Conservation (phyloP, 35 echinoderm and acorn worm species). For the Hemicentrotus pulcherrimus region DNA sequence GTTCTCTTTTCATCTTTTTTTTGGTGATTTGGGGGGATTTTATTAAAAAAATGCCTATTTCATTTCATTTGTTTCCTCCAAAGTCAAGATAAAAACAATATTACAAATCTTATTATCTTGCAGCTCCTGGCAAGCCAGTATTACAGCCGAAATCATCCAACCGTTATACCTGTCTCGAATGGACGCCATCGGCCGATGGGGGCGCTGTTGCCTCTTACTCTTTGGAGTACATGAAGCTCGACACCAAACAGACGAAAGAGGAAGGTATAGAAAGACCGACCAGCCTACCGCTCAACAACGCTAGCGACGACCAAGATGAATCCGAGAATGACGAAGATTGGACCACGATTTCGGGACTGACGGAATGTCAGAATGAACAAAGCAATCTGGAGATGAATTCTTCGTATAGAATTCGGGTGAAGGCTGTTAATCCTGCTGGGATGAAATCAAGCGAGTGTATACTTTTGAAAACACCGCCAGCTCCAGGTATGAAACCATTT, state of each 20-base stretch:
- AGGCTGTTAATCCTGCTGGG: slow-evolving; percentile 63
- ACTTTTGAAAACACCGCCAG: slow-evolving; percentile 59
- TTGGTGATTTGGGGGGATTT: too few species aligned
- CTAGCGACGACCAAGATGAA: neutral
- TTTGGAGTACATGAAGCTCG: slow-evolving; percentile 68
- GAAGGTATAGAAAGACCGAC: slow-evolving; percentile 42
- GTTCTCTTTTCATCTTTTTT: too few species aligned
- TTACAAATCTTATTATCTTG: slow-evolving; percentile 8
- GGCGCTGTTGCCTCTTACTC: slow-evolving; percentile 70
- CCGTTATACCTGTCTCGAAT: slow-evolving; percentile 51
- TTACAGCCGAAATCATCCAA: slow-evolving; percentile 62
- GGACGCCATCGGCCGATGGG: slow-evolving; percentile 54
- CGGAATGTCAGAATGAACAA: neutral
- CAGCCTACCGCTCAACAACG: slow-evolving; percentile 48
- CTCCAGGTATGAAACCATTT: slow-evolving; percentile 53
- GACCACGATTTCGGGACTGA: slow-evolving; percentile 58
- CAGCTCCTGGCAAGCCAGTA: slow-evolving; percentile 71
- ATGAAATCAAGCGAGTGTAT: slow-evolving; percentile 64
- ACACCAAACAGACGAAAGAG: neutral
- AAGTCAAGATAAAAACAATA: too few species aligned
- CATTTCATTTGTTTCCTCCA: too few species aligned
- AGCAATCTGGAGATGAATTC: slow-evolving; percentile 53
- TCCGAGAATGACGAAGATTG: slow-evolving; percentile 48
- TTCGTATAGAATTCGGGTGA: slow-evolving; percentile 70
- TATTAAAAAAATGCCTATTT: too few species aligned